Conservation (phyloP, 2,888 invertebrate species). For the Leptarthrus brevirostris region DNA sequence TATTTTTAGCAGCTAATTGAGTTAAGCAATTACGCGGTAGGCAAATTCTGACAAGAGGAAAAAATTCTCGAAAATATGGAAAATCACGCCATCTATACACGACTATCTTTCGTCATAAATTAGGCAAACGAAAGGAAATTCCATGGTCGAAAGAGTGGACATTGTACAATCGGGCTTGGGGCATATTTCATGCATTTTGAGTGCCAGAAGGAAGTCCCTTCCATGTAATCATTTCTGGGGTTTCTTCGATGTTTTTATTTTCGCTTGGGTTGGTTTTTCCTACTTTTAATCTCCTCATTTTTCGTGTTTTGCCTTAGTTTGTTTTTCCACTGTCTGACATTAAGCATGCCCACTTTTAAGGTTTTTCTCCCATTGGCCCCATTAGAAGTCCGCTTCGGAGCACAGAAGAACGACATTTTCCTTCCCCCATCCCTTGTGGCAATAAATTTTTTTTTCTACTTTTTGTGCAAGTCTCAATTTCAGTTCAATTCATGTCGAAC, state of each 20-base stretch:
- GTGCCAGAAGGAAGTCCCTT: constrained; percentile 52
- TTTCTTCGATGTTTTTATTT: constrained; percentile 2
- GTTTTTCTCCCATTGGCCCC: constrained; percentile 46
- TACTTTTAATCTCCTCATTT: constrained; percentile 43
- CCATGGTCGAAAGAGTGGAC: constrained; percentile 16
- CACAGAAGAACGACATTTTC: constrained; percentile 16
- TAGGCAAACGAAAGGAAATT: constrained; percentile 39
- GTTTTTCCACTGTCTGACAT: constrained; percentile 42
- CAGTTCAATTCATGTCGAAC: constrained; percentile 44
- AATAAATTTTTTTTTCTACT: constrained; percentile 35
- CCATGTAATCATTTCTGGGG: constrained; percentile 50
- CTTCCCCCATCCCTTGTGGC: constrained; percentile 23
- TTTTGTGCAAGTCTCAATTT: constrained; percentile 36
- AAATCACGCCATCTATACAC: constrained; percentile 52
- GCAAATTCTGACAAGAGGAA: constrained; percentile 39
- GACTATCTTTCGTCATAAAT: constrained; percentile 50
- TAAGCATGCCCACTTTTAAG: constrained; percentile 47
- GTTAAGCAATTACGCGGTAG: constrained; percentile 43
- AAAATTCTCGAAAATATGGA: constrained; percentile 51
- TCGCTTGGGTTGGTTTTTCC: constrained; percentile 7
- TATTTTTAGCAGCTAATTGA: constrained; percentile 44
- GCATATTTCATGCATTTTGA: constrained; percentile 51
- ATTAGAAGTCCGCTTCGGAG: constrained; percentile 2
- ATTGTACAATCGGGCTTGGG: too few species aligned
- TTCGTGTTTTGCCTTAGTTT: constrained; percentile 32